These are phyloP conservation scores for Lichenostomus cassidix DNA, from an alignment of 2,113 vertebrate genomes.

Conservation along the genomic window DNA sequence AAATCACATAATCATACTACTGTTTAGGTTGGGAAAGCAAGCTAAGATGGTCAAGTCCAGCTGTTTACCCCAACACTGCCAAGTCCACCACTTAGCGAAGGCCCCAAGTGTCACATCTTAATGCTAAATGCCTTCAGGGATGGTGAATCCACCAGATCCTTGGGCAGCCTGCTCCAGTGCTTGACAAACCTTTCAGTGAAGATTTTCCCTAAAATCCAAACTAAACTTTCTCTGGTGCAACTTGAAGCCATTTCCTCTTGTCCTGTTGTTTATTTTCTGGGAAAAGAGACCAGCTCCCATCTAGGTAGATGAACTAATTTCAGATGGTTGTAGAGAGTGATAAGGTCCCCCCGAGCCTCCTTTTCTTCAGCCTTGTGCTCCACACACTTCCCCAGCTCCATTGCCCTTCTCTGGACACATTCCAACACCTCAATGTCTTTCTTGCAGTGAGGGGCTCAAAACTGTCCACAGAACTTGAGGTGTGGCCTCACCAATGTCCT, in stretches of 20 bases:
- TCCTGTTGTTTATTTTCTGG: too few species aligned
- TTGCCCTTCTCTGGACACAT: background rate
- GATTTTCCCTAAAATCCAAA: background rate
- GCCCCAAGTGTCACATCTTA: too few species aligned
- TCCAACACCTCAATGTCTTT: background rate
- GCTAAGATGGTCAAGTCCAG: background rate
- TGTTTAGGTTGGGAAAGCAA: background rate
- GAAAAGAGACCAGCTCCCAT: background rate
- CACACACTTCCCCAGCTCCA: accelerated
- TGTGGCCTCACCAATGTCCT: background rate
- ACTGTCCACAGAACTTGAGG: background rate
- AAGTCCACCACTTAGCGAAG: background rate
- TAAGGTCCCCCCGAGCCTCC: background rate
- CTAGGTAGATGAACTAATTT: background rate
- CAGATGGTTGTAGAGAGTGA: background rate
- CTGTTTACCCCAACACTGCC: background rate
- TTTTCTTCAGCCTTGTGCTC: background rate
- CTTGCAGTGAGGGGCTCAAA: background rate
- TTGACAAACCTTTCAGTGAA: background rate
- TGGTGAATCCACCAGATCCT: background rate
- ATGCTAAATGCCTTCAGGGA: background rate
- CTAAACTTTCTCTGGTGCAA: background rate
- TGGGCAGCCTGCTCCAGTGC: background rate
- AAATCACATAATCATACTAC: background rate
- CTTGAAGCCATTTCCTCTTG: background rate